Percentiles rank a stretch among this genome's conserved stretches.
These are phyloP conservation scores for Adrianichthys oophorus DNA, from an alignment of 2,797 vertebrate genomes.

Conservation along the genomic window DNA sequence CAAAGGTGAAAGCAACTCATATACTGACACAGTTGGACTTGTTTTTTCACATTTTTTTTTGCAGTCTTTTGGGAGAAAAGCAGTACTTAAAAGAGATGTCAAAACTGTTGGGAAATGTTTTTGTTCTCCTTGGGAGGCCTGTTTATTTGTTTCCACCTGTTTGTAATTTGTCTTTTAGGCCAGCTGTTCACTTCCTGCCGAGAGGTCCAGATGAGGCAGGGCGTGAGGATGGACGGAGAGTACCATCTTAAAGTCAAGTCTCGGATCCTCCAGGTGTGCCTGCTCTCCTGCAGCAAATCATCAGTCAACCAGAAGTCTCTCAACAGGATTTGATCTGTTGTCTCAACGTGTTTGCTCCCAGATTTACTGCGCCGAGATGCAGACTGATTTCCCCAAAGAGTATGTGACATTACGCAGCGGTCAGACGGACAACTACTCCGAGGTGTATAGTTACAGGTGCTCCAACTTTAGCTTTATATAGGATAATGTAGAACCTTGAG, in stretches of 20 bases:
- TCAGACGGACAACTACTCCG: slow-evolving; percentile 95
- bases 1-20: slow-evolving; percentile 18
- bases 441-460: slow-evolving; percentile 92
- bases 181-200: slow-evolving; percentile 84
- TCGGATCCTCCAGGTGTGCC: slow-evolving; percentile 87
- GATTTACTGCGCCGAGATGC: slow-evolving; percentile 93
- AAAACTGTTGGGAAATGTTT: too few relatives aligned
- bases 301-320: slow-evolving; percentile 21
- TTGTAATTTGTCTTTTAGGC: slow-evolving; percentile 71
- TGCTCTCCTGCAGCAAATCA: slow-evolving; percentile 9
- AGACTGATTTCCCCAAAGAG: slow-evolving; percentile 86
- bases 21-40: neutral
- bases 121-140: too few relatives aligned
- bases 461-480: neutral
- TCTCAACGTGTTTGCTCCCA: slow-evolving; percentile 59
- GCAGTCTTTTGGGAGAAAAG: neutral
- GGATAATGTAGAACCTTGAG: too few relatives aligned
- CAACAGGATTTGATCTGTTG: slow-evolving; percentile 12
- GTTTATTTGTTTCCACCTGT: neutral
- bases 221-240: slow-evolving; percentile 86
- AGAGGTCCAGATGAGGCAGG: slow-evolving; percentile 85
- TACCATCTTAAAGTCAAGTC: slow-evolving; percentile 86
- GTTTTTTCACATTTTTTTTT: slow-evolving; percentile 8
- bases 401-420: slow-evolving; percentile 89
- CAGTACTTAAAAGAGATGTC: neutral